Evolutionary conservation across 1,140 invertebrate genomes (phyloP), one percentile per base, ranked within the genome.

Genomic region (Ceratosolen solmsi): DNA sequence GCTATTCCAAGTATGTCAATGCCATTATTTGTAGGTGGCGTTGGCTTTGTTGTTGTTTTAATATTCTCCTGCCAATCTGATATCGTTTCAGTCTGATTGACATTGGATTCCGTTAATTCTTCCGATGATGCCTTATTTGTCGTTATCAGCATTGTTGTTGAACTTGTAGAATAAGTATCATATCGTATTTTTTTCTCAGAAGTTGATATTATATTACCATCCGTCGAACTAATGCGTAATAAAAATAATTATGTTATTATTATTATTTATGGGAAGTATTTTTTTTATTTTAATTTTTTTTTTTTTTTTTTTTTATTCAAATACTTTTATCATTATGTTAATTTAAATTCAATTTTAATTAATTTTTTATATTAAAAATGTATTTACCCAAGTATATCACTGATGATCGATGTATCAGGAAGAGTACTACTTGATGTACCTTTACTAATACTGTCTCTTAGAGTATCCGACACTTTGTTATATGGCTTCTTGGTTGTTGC

Each of bases 1-100:
- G 93, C 86, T 77, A 93, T 87, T 17, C 85, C 87, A 13, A 93
- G 86, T 51, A 93, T 85, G 30, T 89, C 90, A 49, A 91, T 92
- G 49, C 87, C 86, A 20, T 88, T 85, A 25, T 86, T 9, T 49
- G 77, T 78, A 15, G 20, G 63, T 22, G 4, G 38, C 38, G 74
- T 82, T 33, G 88, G 83, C 60, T 87, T 89, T 22, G 72, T 58
- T 25, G 89, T 86, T 20, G 86, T 86, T 0, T 68, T 63, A 11
- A 79, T 82, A 13, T 73, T 82, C n/a, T 89, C 85, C 25, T 84
- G 84, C 85, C 84, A 87, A n/a, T 90, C 87, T 9, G 83, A 38
- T n/a, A 85, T 86, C 46, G 70, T 63, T 65, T 88, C 86, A n/a
- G 56, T 63, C 1, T 68, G 36, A 80, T 84, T 81, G 2, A 58